Conservation (phyloP, 92 coral and sea anemone species). For the Virgularia gustaviana region DNA sequence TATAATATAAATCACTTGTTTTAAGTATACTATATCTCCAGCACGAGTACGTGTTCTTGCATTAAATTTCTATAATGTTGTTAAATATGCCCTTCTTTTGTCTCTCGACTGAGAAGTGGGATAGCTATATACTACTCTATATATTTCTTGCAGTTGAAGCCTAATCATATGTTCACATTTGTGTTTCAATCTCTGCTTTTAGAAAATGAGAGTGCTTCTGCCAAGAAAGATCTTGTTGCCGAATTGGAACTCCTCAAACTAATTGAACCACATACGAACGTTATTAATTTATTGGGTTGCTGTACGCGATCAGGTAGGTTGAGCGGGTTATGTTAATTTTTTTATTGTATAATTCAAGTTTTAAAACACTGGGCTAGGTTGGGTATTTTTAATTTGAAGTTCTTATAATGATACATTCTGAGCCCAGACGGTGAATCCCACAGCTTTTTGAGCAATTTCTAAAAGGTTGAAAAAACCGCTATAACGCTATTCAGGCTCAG, state of each 20-base stretch:
- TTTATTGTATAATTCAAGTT: not conserved
- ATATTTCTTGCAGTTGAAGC: not conserved
- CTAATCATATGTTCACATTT: not conserved
- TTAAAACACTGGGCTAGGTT: not conserved
- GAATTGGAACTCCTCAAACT: slow-evolving; percentile 86
- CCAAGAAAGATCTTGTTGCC: slow-evolving; percentile 80
- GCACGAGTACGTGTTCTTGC: too few species aligned
- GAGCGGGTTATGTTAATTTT: not conserved
- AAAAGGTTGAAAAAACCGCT: too few species aligned
- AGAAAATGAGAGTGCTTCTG: slow-evolving; percentile 94
- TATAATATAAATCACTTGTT: too few species aligned
- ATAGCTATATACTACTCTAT: not conserved
- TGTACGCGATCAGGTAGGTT: slow-evolving; percentile 77
- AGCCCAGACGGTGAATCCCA: too few species aligned
- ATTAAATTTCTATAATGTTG: too few species aligned
- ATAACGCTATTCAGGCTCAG: too few species aligned
- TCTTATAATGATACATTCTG: too few species aligned
- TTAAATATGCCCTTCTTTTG: too few species aligned
- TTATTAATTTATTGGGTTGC: slow-evolving; percentile 85
- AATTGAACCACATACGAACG: slow-evolving; percentile 96
- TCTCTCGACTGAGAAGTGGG: too few species aligned
- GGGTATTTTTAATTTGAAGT: not conserved
- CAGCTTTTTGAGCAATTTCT: too few species aligned
- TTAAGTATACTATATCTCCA: too few species aligned
- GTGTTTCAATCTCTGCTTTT: slow-evolving; percentile 1